Evolutionary conservation across 1,140 invertebrate genomes (phyloP).

Genomic region (Drosophila ironensis): DNA sequence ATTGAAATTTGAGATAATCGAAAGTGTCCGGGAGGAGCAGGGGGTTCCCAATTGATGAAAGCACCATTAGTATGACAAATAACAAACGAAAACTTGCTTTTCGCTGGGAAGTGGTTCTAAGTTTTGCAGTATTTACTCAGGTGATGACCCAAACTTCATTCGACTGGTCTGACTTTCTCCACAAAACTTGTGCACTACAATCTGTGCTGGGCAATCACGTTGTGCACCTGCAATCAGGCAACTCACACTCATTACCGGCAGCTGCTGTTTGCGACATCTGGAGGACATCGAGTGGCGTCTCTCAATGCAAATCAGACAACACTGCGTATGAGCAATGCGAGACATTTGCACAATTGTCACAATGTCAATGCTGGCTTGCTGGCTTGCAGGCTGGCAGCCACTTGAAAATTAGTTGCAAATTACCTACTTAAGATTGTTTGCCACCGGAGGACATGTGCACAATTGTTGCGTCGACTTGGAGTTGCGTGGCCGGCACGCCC

Average conservation of each 20-base stretch:
- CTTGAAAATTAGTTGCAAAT: slow-evolving; percentile 79
- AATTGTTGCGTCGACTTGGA: slow-evolving; percentile 41
- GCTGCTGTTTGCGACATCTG: slow-evolving; percentile 17
- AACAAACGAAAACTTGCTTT: too few relatives aligned
- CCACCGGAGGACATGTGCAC: slow-evolving; percentile 52
- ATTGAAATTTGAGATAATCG: slow-evolving; percentile 2
- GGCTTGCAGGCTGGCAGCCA: too few relatives aligned
- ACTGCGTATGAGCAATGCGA: slow-evolving; percentile 69
- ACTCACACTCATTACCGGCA: slow-evolving; percentile 33
- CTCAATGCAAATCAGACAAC: slow-evolving; percentile 13
- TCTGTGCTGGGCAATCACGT: background rate
- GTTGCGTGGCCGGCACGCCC: slow-evolving; percentile 65
- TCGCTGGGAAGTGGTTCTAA: too few relatives aligned
- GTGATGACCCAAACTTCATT: background rate
- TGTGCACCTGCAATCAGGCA: slow-evolving; percentile 26
- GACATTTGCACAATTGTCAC: slow-evolving; percentile 37
- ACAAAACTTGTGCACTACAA: background rate
- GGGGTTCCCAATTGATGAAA: too few relatives aligned
- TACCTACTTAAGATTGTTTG: slow-evolving; percentile 78
- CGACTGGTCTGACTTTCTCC: background rate
- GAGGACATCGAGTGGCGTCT: slow-evolving; percentile 29
- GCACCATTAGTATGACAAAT: too few relatives aligned
- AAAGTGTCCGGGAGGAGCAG: too few relatives aligned
- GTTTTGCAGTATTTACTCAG: background rate
- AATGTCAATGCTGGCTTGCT: slow-evolving; percentile 33